phyloP scores from a whole-genome alignment of 2,797 vertebrate genomes.

The Enteromius viviparus region DNA sequence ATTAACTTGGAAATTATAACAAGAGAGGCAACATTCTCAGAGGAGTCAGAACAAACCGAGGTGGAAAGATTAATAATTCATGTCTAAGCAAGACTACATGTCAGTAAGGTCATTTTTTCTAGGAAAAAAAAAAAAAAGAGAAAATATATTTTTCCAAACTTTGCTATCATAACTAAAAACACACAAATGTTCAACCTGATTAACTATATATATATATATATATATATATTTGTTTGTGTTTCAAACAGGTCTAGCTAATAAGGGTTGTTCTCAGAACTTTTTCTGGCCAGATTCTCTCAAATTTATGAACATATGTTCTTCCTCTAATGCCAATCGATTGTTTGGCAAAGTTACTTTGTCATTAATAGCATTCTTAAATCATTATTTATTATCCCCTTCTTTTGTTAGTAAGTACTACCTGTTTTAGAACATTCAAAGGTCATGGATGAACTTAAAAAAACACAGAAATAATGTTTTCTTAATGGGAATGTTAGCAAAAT shows the following conservation, averaged over 20 bases:
- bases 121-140: not conserved
- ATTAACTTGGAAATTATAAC: constrained; percentile 48
- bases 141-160: not conserved
- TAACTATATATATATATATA: no score
- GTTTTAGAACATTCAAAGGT: not conserved
- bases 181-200: not conserved
- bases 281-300: not conserved
- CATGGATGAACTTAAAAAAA: not conserved
- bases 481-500: not conserved
- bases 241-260: not conserved
- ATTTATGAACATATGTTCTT: not conserved
- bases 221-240: not conserved
- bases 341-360: not conserved
- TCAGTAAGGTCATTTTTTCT: constrained; percentile 44
- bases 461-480: not conserved
- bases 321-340: not conserved
- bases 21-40: constrained; percentile 28
- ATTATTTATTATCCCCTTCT: not conserved
- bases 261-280: not conserved
- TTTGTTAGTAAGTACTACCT: not conserved
- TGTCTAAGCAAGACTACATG: constrained; percentile 18
- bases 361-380: not conserved
- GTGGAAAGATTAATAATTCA: constrained; percentile 51
- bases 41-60: constrained; percentile 45
- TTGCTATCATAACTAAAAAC: not conserved